Conservation (phyloP, 1,140 invertebrate species). For the Cyclargus thomasi region DNA sequence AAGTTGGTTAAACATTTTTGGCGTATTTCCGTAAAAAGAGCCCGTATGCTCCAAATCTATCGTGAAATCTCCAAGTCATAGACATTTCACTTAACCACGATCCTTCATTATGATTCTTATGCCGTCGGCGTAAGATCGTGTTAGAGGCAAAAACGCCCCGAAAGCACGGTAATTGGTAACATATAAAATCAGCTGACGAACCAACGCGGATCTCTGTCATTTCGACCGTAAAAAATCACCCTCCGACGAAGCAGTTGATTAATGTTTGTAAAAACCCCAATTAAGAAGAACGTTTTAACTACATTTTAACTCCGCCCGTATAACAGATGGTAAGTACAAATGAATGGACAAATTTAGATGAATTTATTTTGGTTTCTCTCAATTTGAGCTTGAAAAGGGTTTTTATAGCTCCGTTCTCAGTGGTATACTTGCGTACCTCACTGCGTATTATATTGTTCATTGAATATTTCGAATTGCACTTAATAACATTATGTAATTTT, state of each 20-base stretch:
- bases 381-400: background rate
- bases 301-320: slow-evolving; percentile 36
- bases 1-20: no score
- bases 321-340: slow-evolving; percentile 39
- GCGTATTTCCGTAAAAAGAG: no score
- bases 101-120: no score
- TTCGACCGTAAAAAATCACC: slow-evolving; percentile 52
- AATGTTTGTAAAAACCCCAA: slow-evolving; percentile 63
- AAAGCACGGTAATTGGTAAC: background rate
- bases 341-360: slow-evolving; percentile 14
- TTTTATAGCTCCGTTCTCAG: background rate
- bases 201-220: slow-evolving; percentile 22
- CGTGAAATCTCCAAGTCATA: no score
- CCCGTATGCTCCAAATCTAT: no score
- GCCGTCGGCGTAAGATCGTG: no score
- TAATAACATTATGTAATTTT: no score
- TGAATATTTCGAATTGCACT: no score
- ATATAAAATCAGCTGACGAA: slow-evolving; percentile 6
- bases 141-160: no score
- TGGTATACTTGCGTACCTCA: no score
- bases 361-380: slow-evolving; percentile 6
- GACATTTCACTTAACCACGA: no score
- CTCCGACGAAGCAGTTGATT: slow-evolving; percentile 55
- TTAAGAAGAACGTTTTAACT: slow-evolving; percentile 40
- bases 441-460: no score